phyloP scores from a whole-genome alignment of 2,113 vertebrate genomes.

The Poecile atricapillus region DNA sequence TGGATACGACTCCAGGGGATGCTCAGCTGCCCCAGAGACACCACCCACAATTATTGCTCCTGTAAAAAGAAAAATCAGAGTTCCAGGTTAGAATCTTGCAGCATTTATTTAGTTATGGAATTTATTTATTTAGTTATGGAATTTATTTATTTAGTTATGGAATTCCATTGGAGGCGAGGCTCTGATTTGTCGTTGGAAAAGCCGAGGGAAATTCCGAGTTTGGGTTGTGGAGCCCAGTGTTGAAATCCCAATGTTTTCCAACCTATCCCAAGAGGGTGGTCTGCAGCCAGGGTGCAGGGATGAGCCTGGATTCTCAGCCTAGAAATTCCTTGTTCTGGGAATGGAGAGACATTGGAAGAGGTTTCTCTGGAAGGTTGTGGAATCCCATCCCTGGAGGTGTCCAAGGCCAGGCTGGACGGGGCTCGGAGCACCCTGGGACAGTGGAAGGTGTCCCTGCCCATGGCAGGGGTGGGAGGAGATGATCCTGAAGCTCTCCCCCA shows the following conservation, averaged over 20 bases:
- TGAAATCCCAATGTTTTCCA: not conserved
- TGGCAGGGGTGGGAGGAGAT: not conserved
- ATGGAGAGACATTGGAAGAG: not conserved
- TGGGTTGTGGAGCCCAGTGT: not conserved
- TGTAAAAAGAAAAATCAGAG: not conserved
- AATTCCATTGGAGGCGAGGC: not conserved
- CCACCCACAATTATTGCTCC: not conserved
- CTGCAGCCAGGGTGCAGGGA: not conserved
- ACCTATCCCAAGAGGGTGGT: fast-evolving
- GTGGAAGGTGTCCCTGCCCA: not conserved
- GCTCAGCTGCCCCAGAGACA: not conserved
- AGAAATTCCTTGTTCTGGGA: not conserved
- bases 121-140: no score
- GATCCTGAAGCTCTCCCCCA: not conserved
- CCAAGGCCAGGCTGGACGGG: not conserved
- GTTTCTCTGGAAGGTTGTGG: not conserved
- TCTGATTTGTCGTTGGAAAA: not conserved
- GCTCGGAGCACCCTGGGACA: fast-evolving
- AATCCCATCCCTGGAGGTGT: not conserved
- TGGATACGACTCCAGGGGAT: not conserved
- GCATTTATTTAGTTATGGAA: no score
- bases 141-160: not conserved
- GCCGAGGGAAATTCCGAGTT: fast-evolving
- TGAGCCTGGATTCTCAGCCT: not conserved
- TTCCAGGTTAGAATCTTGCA: fast-evolving